Evolutionary conservation across 1,140 invertebrate genomes (phyloP).

Genomic region (Drosophila parabipectinata): DNA sequence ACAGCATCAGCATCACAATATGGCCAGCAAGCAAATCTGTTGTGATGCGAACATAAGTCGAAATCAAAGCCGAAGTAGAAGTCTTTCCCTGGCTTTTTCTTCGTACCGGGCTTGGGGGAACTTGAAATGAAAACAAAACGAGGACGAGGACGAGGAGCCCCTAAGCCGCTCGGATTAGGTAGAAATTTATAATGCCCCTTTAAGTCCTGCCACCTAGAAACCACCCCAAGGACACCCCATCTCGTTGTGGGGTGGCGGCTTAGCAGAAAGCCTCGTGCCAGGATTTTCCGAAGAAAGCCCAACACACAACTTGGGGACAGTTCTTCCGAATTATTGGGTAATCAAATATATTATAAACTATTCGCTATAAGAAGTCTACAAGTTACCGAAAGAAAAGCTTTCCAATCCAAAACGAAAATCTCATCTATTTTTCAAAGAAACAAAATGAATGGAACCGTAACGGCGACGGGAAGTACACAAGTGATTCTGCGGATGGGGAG

Average conservation of each 20-base stretch:
- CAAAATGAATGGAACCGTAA: neutral
- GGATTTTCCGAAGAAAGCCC: constrained; percentile 14
- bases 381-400: neutral
- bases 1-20: neutral
- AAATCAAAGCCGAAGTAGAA: constrained; percentile 38
- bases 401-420: neutral
- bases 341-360: neutral
- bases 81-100: constrained; percentile 5
- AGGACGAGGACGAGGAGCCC: constrained; percentile 2
- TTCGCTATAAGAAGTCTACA: neutral
- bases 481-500: neutral
- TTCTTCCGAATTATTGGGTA: neutral
- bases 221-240: neutral
- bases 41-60: constrained; percentile 31
- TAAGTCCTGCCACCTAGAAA: constrained; percentile 18
- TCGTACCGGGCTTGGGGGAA: no score
- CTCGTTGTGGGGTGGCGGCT: neutral
- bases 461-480: neutral
- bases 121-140: constrained; percentile 35
- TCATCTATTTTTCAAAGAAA: constrained; percentile 16
- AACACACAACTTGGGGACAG: neutral
- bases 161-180: constrained; percentile 30
- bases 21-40: constrained; percentile 27
- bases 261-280: neutral
- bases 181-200: constrained; percentile 51